A percentile compares a stretch with the other conserved stretches of the same genome.
These are phyloP conservation scores for Dryadula phaetusa DNA, from an alignment of 2,888 invertebrate species.

Conservation along the genomic window DNA sequence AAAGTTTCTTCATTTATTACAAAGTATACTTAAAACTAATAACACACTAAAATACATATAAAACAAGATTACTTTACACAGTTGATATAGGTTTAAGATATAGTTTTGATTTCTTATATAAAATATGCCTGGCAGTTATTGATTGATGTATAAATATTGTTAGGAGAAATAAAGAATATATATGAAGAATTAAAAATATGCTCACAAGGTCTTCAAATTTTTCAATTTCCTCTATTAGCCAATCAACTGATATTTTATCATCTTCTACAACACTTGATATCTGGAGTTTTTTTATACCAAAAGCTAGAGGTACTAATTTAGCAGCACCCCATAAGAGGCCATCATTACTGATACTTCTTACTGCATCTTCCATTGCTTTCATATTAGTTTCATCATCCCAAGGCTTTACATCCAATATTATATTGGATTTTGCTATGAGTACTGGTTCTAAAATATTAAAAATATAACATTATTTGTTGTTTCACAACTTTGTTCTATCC, in stretches of 20 bases:
- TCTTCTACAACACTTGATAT: slow-evolving; percentile 97
- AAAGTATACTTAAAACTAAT: too few relatives aligned
- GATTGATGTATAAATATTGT: too few relatives aligned
- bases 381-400: slow-evolving; percentile 97
- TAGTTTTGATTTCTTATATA: too few relatives aligned
- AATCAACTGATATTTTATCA: slow-evolving; percentile 96
- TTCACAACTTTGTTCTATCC: background rate
- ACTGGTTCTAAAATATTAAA: slow-evolving; percentile 86
- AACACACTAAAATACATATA: too few relatives aligned
- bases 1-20: too few relatives aligned
- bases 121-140: too few relatives aligned
- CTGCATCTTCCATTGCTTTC: slow-evolving; percentile 91
- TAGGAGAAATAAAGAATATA: background rate
- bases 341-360: slow-evolving; percentile 90
- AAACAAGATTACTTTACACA: too few relatives aligned
- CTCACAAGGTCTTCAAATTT: slow-evolving; percentile 92
- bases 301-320: slow-evolving; percentile 95
- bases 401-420: slow-evolving; percentile 97
- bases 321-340: slow-evolving; percentile 98
- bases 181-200: slow-evolving; percentile 36
- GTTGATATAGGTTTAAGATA: too few relatives aligned
- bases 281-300: slow-evolving; percentile 95
- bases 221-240: slow-evolving; percentile 94
- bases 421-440: slow-evolving; percentile 96
- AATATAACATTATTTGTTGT: background rate